phyloP scores from a whole-genome alignment of 2,113 vertebrate species.

The Pogonocichla stellata region DNA sequence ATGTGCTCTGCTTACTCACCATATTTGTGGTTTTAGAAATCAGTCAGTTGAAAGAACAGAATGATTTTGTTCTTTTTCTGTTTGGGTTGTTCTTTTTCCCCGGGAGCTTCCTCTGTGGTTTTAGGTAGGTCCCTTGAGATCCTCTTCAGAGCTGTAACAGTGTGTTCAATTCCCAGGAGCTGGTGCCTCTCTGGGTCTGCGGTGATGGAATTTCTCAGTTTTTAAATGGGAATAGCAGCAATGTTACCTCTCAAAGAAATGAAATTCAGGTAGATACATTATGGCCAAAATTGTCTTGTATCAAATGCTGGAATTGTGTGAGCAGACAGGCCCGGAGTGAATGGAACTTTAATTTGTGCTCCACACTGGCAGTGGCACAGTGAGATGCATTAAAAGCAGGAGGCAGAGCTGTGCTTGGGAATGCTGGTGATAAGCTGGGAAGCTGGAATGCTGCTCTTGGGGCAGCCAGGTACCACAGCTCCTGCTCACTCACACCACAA shows the following conservation, averaged over 20 bases:
- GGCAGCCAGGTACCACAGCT: neutral
- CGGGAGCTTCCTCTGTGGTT: neutral
- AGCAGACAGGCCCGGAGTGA: neutral
- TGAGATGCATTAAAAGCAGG: neutral
- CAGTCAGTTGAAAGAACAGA: neutral
- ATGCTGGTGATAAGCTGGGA: neutral
- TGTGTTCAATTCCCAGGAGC: neutral
- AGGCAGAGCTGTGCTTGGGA: neutral
- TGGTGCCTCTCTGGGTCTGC: neutral
- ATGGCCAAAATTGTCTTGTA: neutral
- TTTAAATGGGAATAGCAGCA: neutral
- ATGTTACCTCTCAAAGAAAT: neutral
- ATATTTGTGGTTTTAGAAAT: neutral
- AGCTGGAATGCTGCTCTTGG: neutral
- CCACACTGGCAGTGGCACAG: neutral
- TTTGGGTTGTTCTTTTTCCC: neutral
- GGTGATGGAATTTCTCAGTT: neutral
- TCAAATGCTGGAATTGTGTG: neutral
- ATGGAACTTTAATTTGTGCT: neutral
- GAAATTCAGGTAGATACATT: neutral
- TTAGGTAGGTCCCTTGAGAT: neutral
- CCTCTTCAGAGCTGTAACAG: neutral
- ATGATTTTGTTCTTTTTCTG: neutral
- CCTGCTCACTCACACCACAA: neutral
- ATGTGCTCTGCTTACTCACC: neutral